Evolutionary conservation across 1,140 invertebrate species (phyloP), one percentile per base, ranked within the genome.

Genomic region (Drosophila pachea): DNA sequence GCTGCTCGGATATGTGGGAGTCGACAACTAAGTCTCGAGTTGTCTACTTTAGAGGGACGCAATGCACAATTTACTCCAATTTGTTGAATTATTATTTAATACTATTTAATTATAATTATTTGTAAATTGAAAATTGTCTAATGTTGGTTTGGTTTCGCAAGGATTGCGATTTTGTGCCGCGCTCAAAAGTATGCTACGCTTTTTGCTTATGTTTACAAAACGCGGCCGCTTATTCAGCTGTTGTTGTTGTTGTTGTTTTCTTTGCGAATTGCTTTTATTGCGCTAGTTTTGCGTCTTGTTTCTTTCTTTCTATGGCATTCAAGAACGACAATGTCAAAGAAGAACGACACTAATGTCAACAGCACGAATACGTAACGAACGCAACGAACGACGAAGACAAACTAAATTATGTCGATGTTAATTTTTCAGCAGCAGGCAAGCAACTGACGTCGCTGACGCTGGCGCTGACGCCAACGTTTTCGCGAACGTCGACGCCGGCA

Each of bases 361-460:
- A 55, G 43, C 68, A 65, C 68, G 61, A 78, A 73, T 56, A 77
- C 73, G 81, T 77, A 78, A 77, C 87, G 73, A 87, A 64, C 82
- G 62, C 74, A 78, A 74, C 82, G 78, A 88, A 82, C 73, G 86
- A 76, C 79, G 70, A 82, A 87, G 76, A 78, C 82, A 77, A 88
- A 88, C 87, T 88, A 81, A 87, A 75, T 79, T 71, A 79, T 71
- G 71, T 73, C 71, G 76, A 83, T 84, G 84, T 87, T 79, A 87
- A 84, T 81, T 79, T 84, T 86, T 76, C 81, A 86, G 65, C 70
- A 86, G 76, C 73, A 82, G 58, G 72, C 78, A 48, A 78, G 60
- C 79, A 76, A 82, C 78, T 82, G 78, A 76, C 52, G 38, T 48
- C 64, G 43, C 36, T 38, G 55, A 31, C 49, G 55, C 42, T 45